A percentile compares a stretch with the other conserved stretches of the same genome.
phyloP scores from a whole-genome alignment of 2,888 invertebrate species.

The Scaptomyza caliginosa region DNA sequence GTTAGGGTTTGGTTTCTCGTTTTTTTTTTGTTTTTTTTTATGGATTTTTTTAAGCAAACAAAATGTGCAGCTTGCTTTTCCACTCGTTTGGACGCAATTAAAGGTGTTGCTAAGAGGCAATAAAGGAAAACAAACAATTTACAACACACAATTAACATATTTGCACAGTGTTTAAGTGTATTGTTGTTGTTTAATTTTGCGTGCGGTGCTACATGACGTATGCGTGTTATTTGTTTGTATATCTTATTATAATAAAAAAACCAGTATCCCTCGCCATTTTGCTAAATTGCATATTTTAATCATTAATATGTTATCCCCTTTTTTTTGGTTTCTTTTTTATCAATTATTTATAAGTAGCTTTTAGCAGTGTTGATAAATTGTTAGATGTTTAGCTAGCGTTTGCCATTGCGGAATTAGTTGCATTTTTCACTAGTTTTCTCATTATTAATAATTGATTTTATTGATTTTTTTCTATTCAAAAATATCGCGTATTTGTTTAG shows the following conservation, averaged over 20 bases:
- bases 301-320: neutral
- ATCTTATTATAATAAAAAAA: slow-evolving; percentile 1
- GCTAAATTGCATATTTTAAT: slow-evolving; percentile 24
- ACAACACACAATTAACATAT: neutral
- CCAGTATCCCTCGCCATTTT: slow-evolving; percentile 11
- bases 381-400: slow-evolving; percentile 44
- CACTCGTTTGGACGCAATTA: slow-evolving; percentile 56
- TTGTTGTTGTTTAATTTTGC: neutral
- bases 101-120: slow-evolving; percentile 41
- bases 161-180: slow-evolving; percentile 13
- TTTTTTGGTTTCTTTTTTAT: neutral
- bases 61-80: slow-evolving; percentile 19
- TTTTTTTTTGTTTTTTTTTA: neutral
- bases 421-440: slow-evolving; percentile 23
- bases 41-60: slow-evolving; percentile 32
- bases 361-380: slow-evolving; percentile 53
- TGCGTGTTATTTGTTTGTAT: slow-evolving; percentile 47
- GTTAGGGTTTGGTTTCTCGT: slow-evolving; percentile 22
- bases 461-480: slow-evolving; percentile 26
- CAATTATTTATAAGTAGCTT: slow-evolving; percentile 43
- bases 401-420: slow-evolving; percentile 13
- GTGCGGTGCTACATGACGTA: slow-evolving; percentile 50
- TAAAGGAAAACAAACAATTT: slow-evolving; percentile 6
- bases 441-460: neutral
- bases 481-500: slow-evolving; percentile 39